Percentiles rank a stretch among this genome's conserved stretches.
Conservation (phyloP, 2,797 vertebrate species). For the Ibycter americanus region DNA sequence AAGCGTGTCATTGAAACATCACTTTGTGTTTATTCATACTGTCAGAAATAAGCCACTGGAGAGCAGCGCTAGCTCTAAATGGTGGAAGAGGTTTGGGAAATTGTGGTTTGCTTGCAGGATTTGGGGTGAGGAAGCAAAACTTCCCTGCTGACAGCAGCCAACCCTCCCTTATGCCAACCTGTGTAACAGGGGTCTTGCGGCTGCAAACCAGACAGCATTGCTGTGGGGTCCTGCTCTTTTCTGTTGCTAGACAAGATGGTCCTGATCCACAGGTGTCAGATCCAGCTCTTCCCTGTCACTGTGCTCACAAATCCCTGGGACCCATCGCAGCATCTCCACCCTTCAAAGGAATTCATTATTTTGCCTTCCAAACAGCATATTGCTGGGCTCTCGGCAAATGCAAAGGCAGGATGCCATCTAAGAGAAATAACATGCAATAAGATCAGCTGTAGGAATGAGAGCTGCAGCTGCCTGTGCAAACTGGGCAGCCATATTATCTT, state of each 20-base stretch:
- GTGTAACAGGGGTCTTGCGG: not conserved
- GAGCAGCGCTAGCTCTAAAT: not conserved
- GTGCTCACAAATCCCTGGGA: not conserved
- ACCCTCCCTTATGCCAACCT: not conserved
- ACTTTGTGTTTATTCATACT: not conserved
- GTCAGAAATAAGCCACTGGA: not conserved
- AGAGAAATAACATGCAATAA: not conserved
- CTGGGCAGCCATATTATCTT: fast-evolving
- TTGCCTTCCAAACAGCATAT: not conserved
- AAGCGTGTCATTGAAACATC: not conserved
- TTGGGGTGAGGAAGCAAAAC: not conserved
- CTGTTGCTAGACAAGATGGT: not conserved
- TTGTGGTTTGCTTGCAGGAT: not conserved
- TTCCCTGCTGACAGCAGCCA: not conserved
- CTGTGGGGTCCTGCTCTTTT: not conserved
- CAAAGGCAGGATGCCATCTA: not conserved
- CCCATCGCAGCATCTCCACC: not conserved
- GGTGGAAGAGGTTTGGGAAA: not conserved
- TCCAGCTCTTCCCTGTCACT: not conserved
- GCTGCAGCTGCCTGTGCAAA: not conserved
- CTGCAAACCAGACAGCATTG: not conserved
- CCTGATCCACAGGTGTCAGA: not conserved
- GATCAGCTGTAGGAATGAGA: not conserved
- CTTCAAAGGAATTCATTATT: not conserved
- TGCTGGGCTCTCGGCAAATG: not conserved